Evolutionary conservation across 2,113 vertebrate genomes (phyloP).

Genomic region (Grammomys surdaster): DNA sequence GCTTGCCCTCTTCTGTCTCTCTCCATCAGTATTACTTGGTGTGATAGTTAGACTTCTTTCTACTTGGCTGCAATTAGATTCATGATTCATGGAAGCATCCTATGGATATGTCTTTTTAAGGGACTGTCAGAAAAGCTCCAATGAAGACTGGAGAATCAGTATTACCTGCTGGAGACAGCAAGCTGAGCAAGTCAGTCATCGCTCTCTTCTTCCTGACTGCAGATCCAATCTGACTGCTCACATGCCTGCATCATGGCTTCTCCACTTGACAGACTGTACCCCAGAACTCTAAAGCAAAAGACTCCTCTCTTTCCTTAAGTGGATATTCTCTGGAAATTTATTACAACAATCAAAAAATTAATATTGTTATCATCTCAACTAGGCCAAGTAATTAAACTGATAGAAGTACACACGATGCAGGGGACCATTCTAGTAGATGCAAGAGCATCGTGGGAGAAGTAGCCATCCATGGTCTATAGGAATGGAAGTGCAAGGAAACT

Average conservation of each 20-base stretch:
- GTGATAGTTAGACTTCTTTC: too few relatives aligned
- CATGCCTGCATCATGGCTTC: too few relatives aligned
- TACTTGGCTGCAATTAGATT: too few relatives aligned
- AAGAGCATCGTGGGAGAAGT: neutral
- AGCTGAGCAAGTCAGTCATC: neutral
- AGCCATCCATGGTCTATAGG: neutral
- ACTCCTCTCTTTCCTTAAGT: too few relatives aligned
- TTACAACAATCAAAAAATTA: neutral
- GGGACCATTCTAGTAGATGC: accelerated
- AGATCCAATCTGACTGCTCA: too few relatives aligned
- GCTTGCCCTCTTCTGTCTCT: neutral
- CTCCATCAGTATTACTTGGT: neutral
- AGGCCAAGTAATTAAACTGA: neutral
- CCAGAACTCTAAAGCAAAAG: neutral
- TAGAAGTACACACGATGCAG: accelerated
- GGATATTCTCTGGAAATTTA: neutral
- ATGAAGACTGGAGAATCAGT: neutral
- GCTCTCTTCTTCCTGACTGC: neutral
- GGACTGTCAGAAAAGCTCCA: too few relatives aligned
- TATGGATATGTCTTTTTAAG: neutral
- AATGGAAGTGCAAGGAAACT: neutral
- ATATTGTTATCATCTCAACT: neutral
- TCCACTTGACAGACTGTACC: too few relatives aligned
- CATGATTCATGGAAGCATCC: neutral
- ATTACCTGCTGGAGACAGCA: too few relatives aligned